Percentiles rank a stretch among this genome's conserved stretches.
Evolutionary conservation across 92 coral and sea anemone genomes (phyloP).

Genomic region (Epizoanthus fatuus): DNA sequence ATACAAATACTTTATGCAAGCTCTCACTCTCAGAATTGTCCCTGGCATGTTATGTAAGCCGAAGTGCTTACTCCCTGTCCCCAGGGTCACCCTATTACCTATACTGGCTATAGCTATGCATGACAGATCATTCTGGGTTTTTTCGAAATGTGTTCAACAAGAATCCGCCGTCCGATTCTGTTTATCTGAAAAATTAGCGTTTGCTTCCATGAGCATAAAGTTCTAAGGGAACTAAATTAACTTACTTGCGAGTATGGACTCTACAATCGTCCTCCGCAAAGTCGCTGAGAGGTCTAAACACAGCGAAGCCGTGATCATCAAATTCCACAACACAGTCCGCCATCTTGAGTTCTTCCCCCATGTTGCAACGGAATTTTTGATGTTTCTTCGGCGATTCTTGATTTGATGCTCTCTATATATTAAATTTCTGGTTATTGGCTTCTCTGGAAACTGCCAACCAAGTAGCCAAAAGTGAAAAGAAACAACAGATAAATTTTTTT

Average conservation of each 20-base stretch:
- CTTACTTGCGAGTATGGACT: constrained; percentile 22
- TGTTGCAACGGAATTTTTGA: neutral
- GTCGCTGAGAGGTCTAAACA: constrained; percentile 11
- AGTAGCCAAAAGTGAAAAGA: neutral
- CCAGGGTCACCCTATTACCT: no score
- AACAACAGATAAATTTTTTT: neutral
- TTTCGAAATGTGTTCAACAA: no score
- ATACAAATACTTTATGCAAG: no score
- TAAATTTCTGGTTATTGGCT: neutral
- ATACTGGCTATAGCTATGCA: no score
- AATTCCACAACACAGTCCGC: constrained; percentile 25
- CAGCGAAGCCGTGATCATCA: constrained; percentile 26
- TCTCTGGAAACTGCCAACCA: neutral
- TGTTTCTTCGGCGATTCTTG: neutral
- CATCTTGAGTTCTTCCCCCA: constrained; percentile 29
- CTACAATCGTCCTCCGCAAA: constrained; percentile 14
- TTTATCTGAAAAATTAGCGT: no score
- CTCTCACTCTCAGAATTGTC: no score
- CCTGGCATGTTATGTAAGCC: no score
- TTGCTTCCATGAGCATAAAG: no score
- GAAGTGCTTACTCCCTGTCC: no score
- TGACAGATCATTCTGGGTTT: no score
- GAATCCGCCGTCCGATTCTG: no score
- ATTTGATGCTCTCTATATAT: neutral
- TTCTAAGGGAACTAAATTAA: neutral